These are phyloP conservation scores for Odontamblyopus rebecca DNA, from an alignment of 2,797 vertebrate genomes.

Conservation along the genomic window DNA sequence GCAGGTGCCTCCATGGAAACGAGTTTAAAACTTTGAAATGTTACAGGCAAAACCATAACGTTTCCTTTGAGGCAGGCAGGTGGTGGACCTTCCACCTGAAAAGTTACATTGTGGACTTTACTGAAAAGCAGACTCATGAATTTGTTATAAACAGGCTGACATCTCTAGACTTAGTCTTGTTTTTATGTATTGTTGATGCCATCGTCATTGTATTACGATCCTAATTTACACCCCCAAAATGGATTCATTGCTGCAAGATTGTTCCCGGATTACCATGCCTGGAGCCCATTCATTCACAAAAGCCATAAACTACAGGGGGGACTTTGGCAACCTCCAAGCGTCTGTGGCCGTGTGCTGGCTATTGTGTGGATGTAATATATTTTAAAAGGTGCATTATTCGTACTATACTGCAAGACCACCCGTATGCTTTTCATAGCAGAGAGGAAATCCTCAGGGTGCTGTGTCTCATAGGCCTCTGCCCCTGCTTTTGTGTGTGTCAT, in stretches of 20 bases:
- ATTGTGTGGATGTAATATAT: slow-evolving; percentile 24
- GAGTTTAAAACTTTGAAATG: no score
- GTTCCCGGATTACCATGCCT: slow-evolving; percentile 33
- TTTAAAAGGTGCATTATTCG: slow-evolving; percentile 42
- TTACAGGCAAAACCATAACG: no score
- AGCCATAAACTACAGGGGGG: slow-evolving; percentile 34
- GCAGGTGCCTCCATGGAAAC: no score
- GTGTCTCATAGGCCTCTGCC: slow-evolving; percentile 34
- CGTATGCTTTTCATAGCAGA: slow-evolving; percentile 42
- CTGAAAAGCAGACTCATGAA: neutral
- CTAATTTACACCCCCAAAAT: slow-evolving; percentile 26
- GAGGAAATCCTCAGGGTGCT: slow-evolving; percentile 55
- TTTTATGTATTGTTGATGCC: slow-evolving; percentile 3
- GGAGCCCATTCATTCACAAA: slow-evolving; percentile 54
- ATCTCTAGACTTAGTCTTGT: neutral
- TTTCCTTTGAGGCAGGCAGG: no score
- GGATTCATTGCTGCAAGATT: slow-evolving; percentile 31
- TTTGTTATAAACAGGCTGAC: neutral
- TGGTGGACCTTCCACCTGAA: no score
- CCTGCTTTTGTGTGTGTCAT: slow-evolving; percentile 42
- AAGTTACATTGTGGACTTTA: no score
- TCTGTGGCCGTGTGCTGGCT: slow-evolving; percentile 16
- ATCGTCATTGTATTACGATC: slow-evolving; percentile 13
- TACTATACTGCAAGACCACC: slow-evolving; percentile 41
- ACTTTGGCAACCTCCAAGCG: slow-evolving; percentile 14